A percentile compares a stretch with the other conserved stretches of the same genome.
These are phyloP conservation scores for Anguilla pacifica DNA, from an alignment of 2,797 vertebrate species.

Conservation along the genomic window DNA sequence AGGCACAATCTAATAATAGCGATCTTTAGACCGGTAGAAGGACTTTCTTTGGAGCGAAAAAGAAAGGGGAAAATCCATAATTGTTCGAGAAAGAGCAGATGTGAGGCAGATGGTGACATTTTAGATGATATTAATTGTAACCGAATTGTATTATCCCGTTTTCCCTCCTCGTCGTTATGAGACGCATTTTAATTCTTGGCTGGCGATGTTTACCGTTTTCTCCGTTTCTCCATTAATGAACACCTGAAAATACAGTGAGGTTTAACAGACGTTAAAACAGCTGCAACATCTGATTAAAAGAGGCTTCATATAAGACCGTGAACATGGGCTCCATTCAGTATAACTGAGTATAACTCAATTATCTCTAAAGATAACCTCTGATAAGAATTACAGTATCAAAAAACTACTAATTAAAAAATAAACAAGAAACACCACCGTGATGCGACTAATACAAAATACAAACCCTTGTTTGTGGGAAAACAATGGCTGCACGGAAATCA, in stretches of 20 bases:
- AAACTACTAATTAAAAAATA: not conserved
- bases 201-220: not conserved
- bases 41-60: constrained; percentile 45
- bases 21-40: constrained; percentile 63
- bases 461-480: not conserved
- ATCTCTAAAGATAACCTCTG: not conserved
- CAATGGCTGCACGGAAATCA: not conserved
- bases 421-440: not conserved
- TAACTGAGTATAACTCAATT: not conserved
- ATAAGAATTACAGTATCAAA: not conserved
- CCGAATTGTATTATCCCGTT: constrained; percentile 44
- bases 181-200: not conserved
- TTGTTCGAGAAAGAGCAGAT: constrained; percentile 64
- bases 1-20: constrained; percentile 73
- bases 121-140: constrained; percentile 44
- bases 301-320: not conserved
- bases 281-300: not conserved
- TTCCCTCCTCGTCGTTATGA: constrained; percentile 17
- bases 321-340: not conserved
- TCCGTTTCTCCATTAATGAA: not conserved
- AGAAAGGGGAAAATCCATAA: constrained; percentile 41
- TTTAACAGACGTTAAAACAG: not conserved
- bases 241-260: not conserved
- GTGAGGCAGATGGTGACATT: constrained; percentile 61
- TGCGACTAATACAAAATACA: not conserved